phyloP scores from a whole-genome alignment of 1,140 invertebrate species.

The Saccostrea glomerata region DNA sequence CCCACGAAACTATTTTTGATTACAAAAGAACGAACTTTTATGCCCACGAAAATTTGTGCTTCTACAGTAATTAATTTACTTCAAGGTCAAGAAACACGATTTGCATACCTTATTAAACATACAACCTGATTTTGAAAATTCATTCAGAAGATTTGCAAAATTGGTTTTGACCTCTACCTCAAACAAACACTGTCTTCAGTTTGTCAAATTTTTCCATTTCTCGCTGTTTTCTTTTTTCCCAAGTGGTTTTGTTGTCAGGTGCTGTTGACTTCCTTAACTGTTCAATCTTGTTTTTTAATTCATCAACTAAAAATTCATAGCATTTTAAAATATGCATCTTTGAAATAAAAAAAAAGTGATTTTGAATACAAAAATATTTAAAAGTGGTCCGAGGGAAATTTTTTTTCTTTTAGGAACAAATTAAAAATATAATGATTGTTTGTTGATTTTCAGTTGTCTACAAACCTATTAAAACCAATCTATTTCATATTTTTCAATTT shows the following conservation, averaged over 20 bases:
- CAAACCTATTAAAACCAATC: too few relatives aligned
- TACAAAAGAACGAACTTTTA: too few relatives aligned
- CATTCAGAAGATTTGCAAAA: neutral
- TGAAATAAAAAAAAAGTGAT: neutral
- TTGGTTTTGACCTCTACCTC: neutral
- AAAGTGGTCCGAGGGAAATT: neutral
- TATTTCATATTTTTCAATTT: too few relatives aligned
- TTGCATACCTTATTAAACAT: neutral
- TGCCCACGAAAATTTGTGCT: too few relatives aligned
- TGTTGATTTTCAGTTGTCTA: too few relatives aligned
- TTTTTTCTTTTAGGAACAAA: too few relatives aligned
- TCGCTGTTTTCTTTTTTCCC: neutral
- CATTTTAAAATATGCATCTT: too few relatives aligned
- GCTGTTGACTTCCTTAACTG: neutral
- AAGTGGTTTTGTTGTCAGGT: neutral
- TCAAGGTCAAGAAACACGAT: neutral
- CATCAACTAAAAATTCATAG: neutral
- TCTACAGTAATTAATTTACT: neutral
- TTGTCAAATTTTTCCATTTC: neutral
- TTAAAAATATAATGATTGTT: too few relatives aligned
- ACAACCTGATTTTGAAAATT: neutral
- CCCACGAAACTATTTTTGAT: too few relatives aligned
- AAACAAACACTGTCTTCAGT: neutral
- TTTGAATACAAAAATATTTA: neutral
- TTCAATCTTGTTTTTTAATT: neutral